Evolutionary conservation across 2,113 vertebrate species (phyloP).

Genomic region (Colius striatus): DNA sequence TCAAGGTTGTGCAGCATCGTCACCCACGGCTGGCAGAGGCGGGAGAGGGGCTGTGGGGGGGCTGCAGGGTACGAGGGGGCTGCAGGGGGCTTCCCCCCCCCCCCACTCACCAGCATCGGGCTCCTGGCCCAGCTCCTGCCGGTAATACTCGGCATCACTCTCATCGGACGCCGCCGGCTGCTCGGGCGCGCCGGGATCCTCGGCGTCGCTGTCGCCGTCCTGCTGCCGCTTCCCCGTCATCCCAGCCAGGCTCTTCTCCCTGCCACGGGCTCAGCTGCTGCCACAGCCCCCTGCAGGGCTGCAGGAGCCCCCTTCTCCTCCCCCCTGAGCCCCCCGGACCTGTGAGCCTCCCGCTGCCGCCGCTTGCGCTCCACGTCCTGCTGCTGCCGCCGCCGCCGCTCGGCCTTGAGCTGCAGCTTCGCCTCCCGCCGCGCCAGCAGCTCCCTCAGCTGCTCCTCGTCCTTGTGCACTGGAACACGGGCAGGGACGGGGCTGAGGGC

Average conservation of each 20-base stretch:
- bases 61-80: too few relatives aligned
- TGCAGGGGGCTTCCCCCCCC: too few relatives aligned
- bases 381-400: slow-evolving; percentile 82
- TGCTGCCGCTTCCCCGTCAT: slow-evolving; percentile 74
- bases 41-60: too few relatives aligned
- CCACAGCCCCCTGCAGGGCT: fast-evolving
- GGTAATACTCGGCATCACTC: slow-evolving; percentile 89
- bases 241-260: slow-evolving; percentile 86
- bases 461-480: slow-evolving; percentile 84
- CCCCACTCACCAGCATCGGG: slow-evolving; percentile 83
- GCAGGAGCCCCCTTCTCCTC: fast-evolving
- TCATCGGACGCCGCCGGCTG: slow-evolving; percentile 73
- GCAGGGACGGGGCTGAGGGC: too few relatives aligned
- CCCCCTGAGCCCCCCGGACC: slow-evolving; percentile 48
- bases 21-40: neutral
- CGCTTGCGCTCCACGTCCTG: slow-evolving; percentile 80
- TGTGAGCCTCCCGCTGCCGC: slow-evolving; percentile 76
- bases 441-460: slow-evolving; percentile 82
- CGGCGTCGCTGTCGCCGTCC: slow-evolving; percentile 80
- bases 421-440: slow-evolving; percentile 82
- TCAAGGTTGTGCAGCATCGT: neutral
- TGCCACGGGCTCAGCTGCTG: neutral
- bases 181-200: slow-evolving; percentile 83
- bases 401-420: slow-evolving; percentile 76
- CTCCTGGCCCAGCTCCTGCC: slow-evolving; percentile 88